Conservation (phyloP, 2,113 vertebrate species). For the Bubalus kerabau region DNA sequence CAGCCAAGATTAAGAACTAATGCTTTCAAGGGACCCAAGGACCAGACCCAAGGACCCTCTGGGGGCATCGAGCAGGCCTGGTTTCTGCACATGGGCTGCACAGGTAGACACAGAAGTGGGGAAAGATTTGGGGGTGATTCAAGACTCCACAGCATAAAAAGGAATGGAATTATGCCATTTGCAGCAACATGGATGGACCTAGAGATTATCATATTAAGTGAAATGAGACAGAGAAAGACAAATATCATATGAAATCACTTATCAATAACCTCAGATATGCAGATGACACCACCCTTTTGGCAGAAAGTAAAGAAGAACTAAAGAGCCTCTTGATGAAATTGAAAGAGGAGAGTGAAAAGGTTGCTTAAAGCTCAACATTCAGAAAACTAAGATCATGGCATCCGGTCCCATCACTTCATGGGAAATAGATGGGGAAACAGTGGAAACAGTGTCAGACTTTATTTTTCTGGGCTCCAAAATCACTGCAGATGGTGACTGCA, state of each 20-base stretch:
- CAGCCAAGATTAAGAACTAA: too few species aligned
- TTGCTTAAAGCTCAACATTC: not conserved
- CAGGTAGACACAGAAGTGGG: not conserved
- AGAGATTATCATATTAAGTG: not conserved
- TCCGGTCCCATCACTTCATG: not conserved
- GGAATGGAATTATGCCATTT: not conserved
- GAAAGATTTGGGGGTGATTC: not conserved
- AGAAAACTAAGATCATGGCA: not conserved
- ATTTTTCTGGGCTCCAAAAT: not conserved
- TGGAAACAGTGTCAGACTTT: not conserved
- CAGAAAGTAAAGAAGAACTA: not conserved
- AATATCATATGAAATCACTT: not conserved
- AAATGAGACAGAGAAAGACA: not conserved
- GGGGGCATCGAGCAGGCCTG: not conserved
- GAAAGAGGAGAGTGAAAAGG: not conserved
- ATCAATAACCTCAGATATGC: not conserved
- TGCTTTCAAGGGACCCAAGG: accelerated
- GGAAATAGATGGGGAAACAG: not conserved
- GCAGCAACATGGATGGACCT: not conserved
- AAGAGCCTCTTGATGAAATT: not conserved
- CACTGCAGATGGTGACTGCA: not conserved
- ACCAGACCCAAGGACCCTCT: not conserved
- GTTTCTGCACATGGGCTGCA: not conserved
- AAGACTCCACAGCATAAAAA: not conserved
- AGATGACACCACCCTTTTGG: not conserved